These are phyloP conservation scores for Leptinotarsa peninsularis DNA, from an alignment of 2,888 invertebrate genomes.

Conservation along the genomic window DNA sequence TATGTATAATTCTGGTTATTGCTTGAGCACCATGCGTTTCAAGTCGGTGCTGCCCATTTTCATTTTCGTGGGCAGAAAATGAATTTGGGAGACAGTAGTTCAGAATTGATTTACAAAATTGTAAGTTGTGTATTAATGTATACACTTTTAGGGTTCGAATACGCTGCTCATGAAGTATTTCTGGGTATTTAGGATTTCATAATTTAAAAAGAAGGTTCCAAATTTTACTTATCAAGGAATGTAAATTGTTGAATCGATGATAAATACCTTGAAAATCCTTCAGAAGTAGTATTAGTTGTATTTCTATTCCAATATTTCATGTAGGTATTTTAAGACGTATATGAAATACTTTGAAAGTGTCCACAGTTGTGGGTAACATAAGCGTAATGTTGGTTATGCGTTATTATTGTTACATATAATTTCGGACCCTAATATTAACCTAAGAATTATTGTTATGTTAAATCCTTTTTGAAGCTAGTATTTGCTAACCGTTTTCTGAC, in stretches of 20 bases:
- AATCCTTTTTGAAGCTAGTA: slow-evolving; percentile 46
- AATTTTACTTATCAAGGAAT: background rate
- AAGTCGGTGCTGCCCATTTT: slow-evolving; percentile 62
- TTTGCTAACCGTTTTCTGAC: slow-evolving; percentile 51
- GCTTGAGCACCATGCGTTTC: slow-evolving; percentile 59
- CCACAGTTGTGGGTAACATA: slow-evolving; percentile 41
- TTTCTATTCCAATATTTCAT: slow-evolving; percentile 42
- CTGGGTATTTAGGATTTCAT: slow-evolving; percentile 23
- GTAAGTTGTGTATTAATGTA: slow-evolving; percentile 40
- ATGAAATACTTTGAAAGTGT: slow-evolving; percentile 40
- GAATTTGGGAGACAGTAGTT: slow-evolving; percentile 64
- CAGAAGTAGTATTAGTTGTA: slow-evolving; percentile 34
- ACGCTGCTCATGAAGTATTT: slow-evolving; percentile 33
- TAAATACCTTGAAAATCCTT: slow-evolving; percentile 31
- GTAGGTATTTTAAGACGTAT: slow-evolving; percentile 39
- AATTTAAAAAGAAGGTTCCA: no score
- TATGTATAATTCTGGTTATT: slow-evolving; percentile 64
- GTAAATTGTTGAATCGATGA: background rate
- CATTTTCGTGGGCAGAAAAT: slow-evolving; percentile 65
- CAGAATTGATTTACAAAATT: slow-evolving; percentile 63
- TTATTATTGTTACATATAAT: slow-evolving; percentile 41
- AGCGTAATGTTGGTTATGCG: slow-evolving; percentile 37
- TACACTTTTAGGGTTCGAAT: slow-evolving; percentile 41
- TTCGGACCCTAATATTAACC: slow-evolving; percentile 49
- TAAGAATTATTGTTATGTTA: slow-evolving; percentile 44